These are phyloP conservation scores for Gambusia holbrooki DNA, from an alignment of 2,113 vertebrate species.

Conservation along the genomic window DNA sequence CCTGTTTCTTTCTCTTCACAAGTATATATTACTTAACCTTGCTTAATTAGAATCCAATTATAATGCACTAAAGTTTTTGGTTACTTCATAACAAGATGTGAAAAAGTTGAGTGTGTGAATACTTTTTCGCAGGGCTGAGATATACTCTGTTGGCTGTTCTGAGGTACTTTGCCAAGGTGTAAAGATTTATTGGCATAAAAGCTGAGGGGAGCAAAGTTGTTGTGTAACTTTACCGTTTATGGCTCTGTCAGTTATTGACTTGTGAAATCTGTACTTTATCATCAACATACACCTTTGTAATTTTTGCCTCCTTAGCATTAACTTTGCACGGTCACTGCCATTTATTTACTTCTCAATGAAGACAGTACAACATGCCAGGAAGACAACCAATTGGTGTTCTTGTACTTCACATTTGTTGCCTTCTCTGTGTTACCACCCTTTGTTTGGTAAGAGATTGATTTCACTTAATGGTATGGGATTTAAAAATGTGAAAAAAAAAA, in stretches of 20 bases:
- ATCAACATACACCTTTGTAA: background rate
- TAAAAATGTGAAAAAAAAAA: background rate
- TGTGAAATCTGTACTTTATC: slow-evolving; percentile 3
- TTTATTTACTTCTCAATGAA: background rate
- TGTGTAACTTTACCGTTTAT: slow-evolving; percentile 40
- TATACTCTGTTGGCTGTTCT: background rate
- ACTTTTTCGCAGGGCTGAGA: background rate
- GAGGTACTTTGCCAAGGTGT: background rate
- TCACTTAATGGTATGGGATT: background rate
- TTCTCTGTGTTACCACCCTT: slow-evolving; percentile 41
- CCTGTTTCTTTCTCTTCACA: background rate
- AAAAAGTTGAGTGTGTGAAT: background rate
- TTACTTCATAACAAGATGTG: background rate
- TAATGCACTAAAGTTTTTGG: background rate
- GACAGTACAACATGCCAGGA: slow-evolving; percentile 31
- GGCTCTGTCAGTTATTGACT: slow-evolving; percentile 67
- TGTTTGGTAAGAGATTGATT: slow-evolving; percentile 68
- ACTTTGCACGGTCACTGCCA: background rate
- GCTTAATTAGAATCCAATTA: too few species aligned
- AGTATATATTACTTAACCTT: background rate
- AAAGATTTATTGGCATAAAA: slow-evolving; percentile 36
- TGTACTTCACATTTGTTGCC: slow-evolving; percentile 30
- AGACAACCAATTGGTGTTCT: background rate
- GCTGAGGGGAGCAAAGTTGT: slow-evolving; percentile 2
- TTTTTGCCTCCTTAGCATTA: background rate